These are phyloP conservation scores for Dipodomys spectabilis DNA, from an alignment of 2,113 vertebrate genomes.

Conservation along the genomic window DNA sequence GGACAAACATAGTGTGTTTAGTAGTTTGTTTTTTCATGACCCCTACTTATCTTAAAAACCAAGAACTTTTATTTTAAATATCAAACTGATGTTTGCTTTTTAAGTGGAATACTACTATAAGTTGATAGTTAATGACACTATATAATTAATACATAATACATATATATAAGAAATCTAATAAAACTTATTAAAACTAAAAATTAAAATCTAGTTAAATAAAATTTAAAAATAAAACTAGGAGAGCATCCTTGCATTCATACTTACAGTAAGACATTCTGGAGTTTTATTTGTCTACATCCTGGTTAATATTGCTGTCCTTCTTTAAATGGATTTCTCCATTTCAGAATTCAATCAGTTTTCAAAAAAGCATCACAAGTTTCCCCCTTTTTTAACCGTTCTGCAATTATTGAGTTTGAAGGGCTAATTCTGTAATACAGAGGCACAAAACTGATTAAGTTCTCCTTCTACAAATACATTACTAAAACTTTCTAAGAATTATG, in stretches of 20 bases:
- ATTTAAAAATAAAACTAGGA: background rate
- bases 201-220: background rate
- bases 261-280: background rate
- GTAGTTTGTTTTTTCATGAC: background rate
- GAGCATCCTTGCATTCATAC: background rate
- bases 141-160: too few species aligned
- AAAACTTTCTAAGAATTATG: constrained; percentile 78
- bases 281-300: background rate
- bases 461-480: constrained; percentile 87
- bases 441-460: constrained; percentile 85
- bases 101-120: background rate
- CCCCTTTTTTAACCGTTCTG: background rate
- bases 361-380: background rate
- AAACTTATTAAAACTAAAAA: background rate
- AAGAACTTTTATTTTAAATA: background rate
- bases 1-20: background rate
- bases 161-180: background rate
- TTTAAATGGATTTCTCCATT: background rate
- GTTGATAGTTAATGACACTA: background rate
- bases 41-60: background rate
- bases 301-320: background rate
- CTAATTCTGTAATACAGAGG: constrained; percentile 45
- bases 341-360: constrained; percentile 12
- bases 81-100: background rate
- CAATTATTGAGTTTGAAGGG: background rate